Evolutionary conservation across 2,113 vertebrate species (phyloP).

Genomic region (Platysternon megacephalum): DNA sequence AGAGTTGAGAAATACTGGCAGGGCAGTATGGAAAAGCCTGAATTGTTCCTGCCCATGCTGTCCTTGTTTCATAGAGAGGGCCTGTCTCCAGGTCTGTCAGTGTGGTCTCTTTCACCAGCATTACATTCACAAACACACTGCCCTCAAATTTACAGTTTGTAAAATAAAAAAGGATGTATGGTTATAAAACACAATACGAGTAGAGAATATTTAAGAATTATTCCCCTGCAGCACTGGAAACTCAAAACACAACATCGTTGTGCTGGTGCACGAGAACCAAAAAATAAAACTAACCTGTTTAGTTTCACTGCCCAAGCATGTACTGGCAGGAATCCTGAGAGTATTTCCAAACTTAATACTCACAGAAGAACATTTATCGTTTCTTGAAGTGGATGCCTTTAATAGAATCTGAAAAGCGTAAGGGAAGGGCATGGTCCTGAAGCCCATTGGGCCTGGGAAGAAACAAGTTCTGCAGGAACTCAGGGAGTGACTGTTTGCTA

Average conservation of each 20-base stretch:
- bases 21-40: neutral
- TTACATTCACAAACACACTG: conserved; percentile 30
- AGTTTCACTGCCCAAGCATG: conserved; percentile 54
- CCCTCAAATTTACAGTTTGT: conserved; percentile 47
- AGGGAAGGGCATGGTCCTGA: conserved; percentile 48
- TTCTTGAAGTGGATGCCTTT: conserved; percentile 58
- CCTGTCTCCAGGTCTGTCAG: neutral
- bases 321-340: conserved; percentile 40
- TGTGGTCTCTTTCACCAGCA: neutral
- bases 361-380: conserved; percentile 50
- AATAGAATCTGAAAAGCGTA: conserved; percentile 60
- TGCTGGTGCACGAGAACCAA: conserved; percentile 56
- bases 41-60: neutral
- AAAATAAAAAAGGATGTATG: neutral
- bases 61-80: conserved; percentile 24
- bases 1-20: neutral
- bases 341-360: conserved; percentile 47
- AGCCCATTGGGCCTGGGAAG: conserved; percentile 38
- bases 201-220: conserved; percentile 43
- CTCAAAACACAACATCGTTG: neutral
- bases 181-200: conserved; percentile 47
- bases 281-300: conserved; percentile 48
- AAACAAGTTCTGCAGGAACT: conserved; percentile 44
- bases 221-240: conserved; percentile 33
- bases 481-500: conserved; percentile 31